A percentile compares a stretch with the other conserved stretches of the same genome.
These are phyloP conservation scores for Prunella fulvescens DNA, from an alignment of 2,113 vertebrate genomes.

Conservation along the genomic window DNA sequence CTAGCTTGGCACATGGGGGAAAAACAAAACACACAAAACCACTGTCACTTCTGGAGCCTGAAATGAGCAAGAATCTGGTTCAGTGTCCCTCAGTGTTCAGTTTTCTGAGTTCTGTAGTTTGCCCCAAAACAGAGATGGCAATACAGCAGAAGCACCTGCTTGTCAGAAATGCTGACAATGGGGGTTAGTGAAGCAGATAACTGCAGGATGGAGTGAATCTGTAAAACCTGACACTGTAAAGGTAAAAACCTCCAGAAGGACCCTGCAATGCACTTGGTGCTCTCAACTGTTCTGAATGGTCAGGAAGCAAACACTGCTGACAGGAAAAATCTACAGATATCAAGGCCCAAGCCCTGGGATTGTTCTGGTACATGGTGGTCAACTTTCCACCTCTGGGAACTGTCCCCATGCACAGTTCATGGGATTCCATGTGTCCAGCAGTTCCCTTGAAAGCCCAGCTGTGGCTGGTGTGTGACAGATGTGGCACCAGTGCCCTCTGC, in stretches of 20 bases:
- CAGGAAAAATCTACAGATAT: not conserved
- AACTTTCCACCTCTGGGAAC: not conserved
- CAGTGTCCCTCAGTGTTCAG: not conserved
- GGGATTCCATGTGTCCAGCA: not conserved
- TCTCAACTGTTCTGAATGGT: not conserved
- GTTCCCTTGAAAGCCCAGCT: not conserved
- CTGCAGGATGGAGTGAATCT: not conserved
- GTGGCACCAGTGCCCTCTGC: not conserved
- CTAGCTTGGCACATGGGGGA: not conserved
- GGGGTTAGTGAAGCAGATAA: not conserved
- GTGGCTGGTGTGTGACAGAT: not conserved
- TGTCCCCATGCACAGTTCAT: not conserved
- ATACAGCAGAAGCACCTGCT: not conserved
- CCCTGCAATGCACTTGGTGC: not conserved
- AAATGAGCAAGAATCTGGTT: not conserved
- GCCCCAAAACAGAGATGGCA: not conserved
- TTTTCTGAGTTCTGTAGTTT: not conserved
- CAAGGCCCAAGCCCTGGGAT: not conserved
- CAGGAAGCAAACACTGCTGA: not conserved
- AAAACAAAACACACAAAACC: not conserved
- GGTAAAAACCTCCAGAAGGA: not conserved
- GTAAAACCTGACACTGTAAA: not conserved
- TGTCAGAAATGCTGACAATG: rapidly evolving
- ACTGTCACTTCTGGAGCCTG: not conserved
- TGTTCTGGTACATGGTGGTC: not conserved